Percentiles rank a stretch among this genome's conserved stretches.
Conservation (phyloP, 2,888 invertebrate genomes). For the Sinodicranocentrus sp. region DNA sequence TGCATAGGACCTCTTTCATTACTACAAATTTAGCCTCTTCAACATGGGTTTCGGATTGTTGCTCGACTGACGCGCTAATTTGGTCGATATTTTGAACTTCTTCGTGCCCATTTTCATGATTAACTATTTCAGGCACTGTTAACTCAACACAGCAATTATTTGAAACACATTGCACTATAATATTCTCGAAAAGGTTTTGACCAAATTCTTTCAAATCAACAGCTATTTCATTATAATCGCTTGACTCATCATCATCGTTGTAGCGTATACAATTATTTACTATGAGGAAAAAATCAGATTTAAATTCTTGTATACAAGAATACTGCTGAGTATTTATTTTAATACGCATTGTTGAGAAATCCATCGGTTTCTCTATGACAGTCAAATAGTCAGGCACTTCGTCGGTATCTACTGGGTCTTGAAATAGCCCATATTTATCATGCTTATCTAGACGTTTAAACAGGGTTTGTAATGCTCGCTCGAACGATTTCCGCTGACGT, state of each 20-base stretch:
- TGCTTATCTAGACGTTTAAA: background rate
- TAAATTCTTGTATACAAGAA: slow-evolving; percentile 21
- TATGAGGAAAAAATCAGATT: slow-evolving; percentile 36
- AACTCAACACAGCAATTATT: too few relatives aligned
- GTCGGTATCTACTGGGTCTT: slow-evolving; percentile 34
- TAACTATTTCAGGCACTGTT: too few relatives aligned
- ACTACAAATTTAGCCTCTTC: background rate
- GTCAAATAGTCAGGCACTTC: slow-evolving; percentile 33
- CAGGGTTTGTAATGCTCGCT: slow-evolving; percentile 9
- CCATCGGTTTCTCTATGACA: slow-evolving; percentile 39
- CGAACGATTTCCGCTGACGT: background rate
- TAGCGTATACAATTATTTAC: slow-evolving; percentile 41
- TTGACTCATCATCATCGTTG: slow-evolving; percentile 35
- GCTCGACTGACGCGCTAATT: too few relatives aligned
- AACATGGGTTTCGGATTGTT: background rate
- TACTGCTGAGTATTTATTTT: background rate
- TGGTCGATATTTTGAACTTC: too few relatives aligned
- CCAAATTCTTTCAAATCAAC: slow-evolving; percentile 23
- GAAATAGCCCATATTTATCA: slow-evolving; percentile 36
- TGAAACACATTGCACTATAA: background rate
- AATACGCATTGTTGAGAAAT: slow-evolving; percentile 35
- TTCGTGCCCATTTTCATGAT: background rate
- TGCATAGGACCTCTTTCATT: slow-evolving; percentile 17
- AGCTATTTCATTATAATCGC: too few relatives aligned
- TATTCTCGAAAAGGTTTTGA: background rate